A percentile compares a stretch with the other conserved stretches of the same genome.
These are phyloP conservation scores for Anthophora plumipes DNA, from an alignment of 2,888 invertebrate genomes.

Conservation along the genomic window DNA sequence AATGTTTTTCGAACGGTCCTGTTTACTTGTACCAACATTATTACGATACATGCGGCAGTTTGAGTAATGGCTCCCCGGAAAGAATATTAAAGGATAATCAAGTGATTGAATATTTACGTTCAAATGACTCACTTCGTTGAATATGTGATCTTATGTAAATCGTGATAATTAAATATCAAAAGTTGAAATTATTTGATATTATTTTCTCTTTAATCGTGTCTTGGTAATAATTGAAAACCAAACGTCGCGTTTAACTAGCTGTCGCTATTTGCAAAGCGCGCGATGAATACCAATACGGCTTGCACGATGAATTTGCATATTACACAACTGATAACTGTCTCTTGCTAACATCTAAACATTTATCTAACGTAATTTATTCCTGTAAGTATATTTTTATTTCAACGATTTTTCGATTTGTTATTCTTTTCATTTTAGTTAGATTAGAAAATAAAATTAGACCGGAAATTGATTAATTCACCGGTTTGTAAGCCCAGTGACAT, in stretches of 20 bases:
- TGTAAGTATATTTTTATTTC: neutral
- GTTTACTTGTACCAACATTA: too few species aligned
- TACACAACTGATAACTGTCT: neutral
- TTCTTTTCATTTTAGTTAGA: neutral
- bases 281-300: neutral
- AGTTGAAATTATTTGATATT: neutral
- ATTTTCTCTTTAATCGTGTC: neutral
- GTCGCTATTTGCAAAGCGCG: neutral
- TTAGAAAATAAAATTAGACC: neutral
- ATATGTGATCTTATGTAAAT: too few species aligned
- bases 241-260: neutral
- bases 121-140: too few species aligned
- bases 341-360: neutral
- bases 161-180: too few species aligned
- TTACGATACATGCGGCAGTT: too few species aligned
- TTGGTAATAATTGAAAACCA: neutral
- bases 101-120: too few species aligned
- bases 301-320: slow-evolving; percentile 18
- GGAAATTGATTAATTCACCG: neutral
- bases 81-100: too few species aligned
- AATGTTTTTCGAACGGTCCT: too few species aligned
- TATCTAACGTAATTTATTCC: neutral
- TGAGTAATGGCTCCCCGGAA: too few species aligned
- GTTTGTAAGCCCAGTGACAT: slow-evolving; percentile 10
- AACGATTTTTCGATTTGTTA: neutral